A percentile compares a stretch with the other conserved stretches of the same genome.
Conservation (phyloP, 2,797 vertebrate species). For the Alauda arvensis region DNA sequence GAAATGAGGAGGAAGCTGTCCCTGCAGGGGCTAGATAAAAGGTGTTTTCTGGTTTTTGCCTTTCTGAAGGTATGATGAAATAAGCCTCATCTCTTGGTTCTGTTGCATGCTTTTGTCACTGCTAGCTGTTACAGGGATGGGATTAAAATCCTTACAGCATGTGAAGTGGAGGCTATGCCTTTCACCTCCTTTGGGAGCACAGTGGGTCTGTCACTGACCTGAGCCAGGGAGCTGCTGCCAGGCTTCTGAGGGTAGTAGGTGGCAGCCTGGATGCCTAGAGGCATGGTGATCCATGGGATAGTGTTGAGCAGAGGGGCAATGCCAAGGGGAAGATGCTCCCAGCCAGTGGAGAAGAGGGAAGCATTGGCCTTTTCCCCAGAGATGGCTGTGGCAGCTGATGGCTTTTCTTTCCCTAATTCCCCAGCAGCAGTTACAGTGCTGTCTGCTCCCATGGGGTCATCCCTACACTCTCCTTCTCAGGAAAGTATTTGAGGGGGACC, state of each 20-base stretch:
- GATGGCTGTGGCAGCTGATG: background rate
- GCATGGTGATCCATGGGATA: accelerated
- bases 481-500: background rate
- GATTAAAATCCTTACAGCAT: background rate
- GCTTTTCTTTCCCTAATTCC: background rate
- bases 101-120: background rate
- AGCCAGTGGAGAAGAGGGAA: background rate
- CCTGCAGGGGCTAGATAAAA: background rate
- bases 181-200: background rate
- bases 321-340: background rate
- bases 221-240: background rate
- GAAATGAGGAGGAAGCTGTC: background rate
- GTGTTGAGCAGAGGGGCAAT: background rate
- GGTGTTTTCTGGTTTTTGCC: background rate
- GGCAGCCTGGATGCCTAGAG: background rate
- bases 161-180: background rate
- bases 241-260: background rate
- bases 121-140: background rate
- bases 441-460: background rate
- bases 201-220: background rate
- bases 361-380: background rate
- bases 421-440: background rate
- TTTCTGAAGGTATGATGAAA: background rate
- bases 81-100: background rate
- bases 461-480: background rate